phyloP scores from a whole-genome alignment of 2,888 invertebrate species.

The Gisinianus flammeolus region DNA sequence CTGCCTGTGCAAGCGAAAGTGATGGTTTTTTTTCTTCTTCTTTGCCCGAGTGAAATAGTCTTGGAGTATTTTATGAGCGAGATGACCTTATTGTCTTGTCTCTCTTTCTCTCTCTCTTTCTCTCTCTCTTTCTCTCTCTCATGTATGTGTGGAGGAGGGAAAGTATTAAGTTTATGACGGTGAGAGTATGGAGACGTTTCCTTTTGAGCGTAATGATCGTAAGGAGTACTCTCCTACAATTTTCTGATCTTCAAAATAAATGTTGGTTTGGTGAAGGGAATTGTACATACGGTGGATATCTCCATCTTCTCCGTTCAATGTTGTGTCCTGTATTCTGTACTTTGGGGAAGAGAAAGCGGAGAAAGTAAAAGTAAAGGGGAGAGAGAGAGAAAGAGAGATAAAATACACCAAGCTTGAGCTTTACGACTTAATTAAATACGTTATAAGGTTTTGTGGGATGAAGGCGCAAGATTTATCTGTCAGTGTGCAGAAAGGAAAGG shows the following conservation, averaged over 20 bases:
- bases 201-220: background rate
- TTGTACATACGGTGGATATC: no score
- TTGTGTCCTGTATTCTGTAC: no score
- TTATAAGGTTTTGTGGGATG: constrained; percentile 30
- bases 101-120: constrained; percentile 8
- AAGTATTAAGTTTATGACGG: constrained; percentile 15
- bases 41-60: background rate
- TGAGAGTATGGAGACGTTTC: background rate
- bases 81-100: background rate
- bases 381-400: constrained; percentile 7
- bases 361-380: background rate
- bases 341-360: constrained; percentile 3
- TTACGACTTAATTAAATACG: constrained; percentile 44
- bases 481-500: constrained; percentile 13
- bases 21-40: background rate
- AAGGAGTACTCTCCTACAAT: background rate
- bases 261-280: background rate
- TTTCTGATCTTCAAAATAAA: background rate
- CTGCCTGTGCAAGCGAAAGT: background rate
- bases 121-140: background rate
- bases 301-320: no score
- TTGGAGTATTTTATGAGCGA: background rate
- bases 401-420: constrained; percentile 29
- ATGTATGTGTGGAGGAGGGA: background rate
- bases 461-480: constrained; percentile 32